phyloP scores from a whole-genome alignment of 2,113 vertebrate species.

The Scomber japonicus region DNA sequence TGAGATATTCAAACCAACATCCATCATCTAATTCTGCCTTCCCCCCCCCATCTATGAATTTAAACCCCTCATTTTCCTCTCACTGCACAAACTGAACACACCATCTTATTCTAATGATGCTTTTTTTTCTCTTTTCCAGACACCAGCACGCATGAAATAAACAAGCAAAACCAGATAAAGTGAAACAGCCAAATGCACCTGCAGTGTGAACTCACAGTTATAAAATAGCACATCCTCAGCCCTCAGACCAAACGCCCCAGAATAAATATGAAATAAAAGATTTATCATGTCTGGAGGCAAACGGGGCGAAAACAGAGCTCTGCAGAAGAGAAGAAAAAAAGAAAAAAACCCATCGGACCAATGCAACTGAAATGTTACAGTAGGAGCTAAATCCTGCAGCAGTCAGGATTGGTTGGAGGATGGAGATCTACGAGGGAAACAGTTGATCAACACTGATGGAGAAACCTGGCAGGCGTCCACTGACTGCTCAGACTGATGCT shows the following conservation, averaged over 20 bases:
- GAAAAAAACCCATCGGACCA: not conserved
- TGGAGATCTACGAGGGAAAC: slow-evolving; percentile 32
- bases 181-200: slow-evolving; percentile 31
- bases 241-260: slow-evolving; percentile 37
- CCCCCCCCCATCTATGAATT: not conserved
- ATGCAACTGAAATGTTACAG: slow-evolving; percentile 42
- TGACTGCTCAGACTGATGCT: slow-evolving; percentile 28
- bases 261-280: slow-evolving; percentile 77
- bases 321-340: slow-evolving; percentile 30
- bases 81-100: slow-evolving; percentile 19
- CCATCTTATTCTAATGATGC: not conserved
- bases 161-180: slow-evolving; percentile 47
- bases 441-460: slow-evolving; percentile 22
- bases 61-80: slow-evolving; percentile 6
- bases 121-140: not conserved
- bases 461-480: slow-evolving; percentile 39
- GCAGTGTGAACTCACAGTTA: slow-evolving; percentile 21
- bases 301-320: slow-evolving; percentile 20
- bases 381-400: slow-evolving; percentile 43
- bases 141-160: slow-evolving; percentile 34
- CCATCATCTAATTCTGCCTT: slow-evolving; percentile 20
- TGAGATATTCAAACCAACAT: not conserved
- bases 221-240: slow-evolving; percentile 27
- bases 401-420: slow-evolving; percentile 13
- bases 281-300: slow-evolving; percentile 61